Conservation (phyloP, 2,113 vertebrate genomes). For the Crotalus tigris region DNA sequence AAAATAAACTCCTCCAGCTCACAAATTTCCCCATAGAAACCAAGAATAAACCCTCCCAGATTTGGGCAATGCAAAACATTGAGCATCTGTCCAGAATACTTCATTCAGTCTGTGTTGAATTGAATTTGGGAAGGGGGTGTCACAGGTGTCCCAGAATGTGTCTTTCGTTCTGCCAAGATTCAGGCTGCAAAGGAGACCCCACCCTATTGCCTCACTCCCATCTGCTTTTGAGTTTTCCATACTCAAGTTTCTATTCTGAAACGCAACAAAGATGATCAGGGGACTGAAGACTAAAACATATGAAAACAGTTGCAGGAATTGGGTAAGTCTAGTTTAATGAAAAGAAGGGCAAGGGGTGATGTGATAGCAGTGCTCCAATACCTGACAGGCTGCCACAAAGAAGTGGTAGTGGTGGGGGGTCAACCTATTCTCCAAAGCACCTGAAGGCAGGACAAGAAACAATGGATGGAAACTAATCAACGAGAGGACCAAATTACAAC, state of each 20-base stretch:
- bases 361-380: not conserved
- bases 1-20: not conserved
- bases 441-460: not conserved
- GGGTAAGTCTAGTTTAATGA: not conserved
- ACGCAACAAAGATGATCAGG: not conserved
- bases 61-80: not conserved
- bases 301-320: not conserved
- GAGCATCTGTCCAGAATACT: not conserved
- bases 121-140: not conserved
- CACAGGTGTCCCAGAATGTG: not conserved
- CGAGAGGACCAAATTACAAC: not conserved
- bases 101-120: not conserved
- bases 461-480: not conserved
- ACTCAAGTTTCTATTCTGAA: not conserved
- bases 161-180: not conserved
- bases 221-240: not conserved
- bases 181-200: not conserved
- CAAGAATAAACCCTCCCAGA: not conserved
- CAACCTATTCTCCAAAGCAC: not conserved
- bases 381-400: not conserved
- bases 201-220: conserved; percentile 10
- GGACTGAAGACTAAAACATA: not conserved
- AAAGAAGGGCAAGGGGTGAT: not conserved
- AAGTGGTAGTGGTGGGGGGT: not conserved
- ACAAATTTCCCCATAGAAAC: no score